Conservation (phyloP, 2,113 vertebrate genomes). For the Semicossyphus pulcher region DNA sequence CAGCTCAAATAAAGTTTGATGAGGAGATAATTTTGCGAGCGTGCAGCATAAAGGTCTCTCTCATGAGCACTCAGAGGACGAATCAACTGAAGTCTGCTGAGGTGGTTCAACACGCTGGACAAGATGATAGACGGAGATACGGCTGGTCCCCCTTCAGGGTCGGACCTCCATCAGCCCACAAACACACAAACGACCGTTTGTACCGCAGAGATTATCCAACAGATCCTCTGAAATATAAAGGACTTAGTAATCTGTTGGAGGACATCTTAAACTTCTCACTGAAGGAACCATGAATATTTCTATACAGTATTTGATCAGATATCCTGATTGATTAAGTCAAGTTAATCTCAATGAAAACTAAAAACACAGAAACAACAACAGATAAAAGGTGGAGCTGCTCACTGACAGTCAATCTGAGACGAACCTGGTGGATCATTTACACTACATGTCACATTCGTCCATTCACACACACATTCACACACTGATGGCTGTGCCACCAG, state of each 20-base stretch:
- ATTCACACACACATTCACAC: too few species aligned
- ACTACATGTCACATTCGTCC: too few species aligned
- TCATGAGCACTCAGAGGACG: slow-evolving; percentile 52
- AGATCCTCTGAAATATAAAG: background rate
- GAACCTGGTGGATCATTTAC: slow-evolving; percentile 66
- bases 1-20: slow-evolving; percentile 80
- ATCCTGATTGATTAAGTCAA: too few species aligned
- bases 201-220: background rate
- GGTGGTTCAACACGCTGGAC: slow-evolving; percentile 40
- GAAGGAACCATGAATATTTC: too few species aligned
- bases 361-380: slow-evolving; percentile 59
- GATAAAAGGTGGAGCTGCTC: slow-evolving; percentile 65
- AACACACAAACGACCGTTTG: slow-evolving; percentile 4
- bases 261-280: background rate
- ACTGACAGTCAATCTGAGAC: slow-evolving; percentile 60
- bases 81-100: slow-evolving; percentile 51
- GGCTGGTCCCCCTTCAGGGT: slow-evolving; percentile 26
- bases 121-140: slow-evolving; percentile 62
- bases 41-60: slow-evolving; percentile 70
- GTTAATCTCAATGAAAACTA: slow-evolving; percentile 46
- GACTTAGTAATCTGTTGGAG: background rate
- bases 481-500: too few species aligned
- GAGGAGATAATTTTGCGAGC: slow-evolving; percentile 81
- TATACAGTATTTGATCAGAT: too few species aligned
- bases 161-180: slow-evolving; percentile 24